Evolutionary conservation across 1,140 invertebrate species (phyloP), one percentile per base, ranked within the genome.

Genomic region (Meloidogyne floridensis): DNA sequence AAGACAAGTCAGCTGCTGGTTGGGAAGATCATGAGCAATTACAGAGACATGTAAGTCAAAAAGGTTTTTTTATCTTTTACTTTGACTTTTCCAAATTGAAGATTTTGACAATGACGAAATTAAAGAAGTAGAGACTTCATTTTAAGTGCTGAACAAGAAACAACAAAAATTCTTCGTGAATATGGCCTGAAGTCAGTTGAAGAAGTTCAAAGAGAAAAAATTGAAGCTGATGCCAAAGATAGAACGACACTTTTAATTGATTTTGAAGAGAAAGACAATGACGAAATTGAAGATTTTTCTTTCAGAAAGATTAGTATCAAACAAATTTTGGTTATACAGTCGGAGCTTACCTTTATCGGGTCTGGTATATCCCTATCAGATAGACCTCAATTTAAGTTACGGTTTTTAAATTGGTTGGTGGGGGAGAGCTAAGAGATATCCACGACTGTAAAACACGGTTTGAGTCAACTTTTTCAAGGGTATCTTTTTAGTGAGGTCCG

Each of bases 1-100:
- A 84, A 71, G 88, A 88, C 74, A 91, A 91, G 81, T 89, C 89
- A 32, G 94, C 95, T 2, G 91, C 94, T 10, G 94, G 94, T 77
- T 96, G 94, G 94, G 94, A 95, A 88, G 94, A 95, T 90, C 91
- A 93, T 65, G 94, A 94, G 90, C 93, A 90, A 82, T 56, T 91
- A 5, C 80, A 81, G 8, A 87, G 90, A 82, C 91, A 92, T 80
- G 91, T 90, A 79, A 91, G 90, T 78, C 91, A 92, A 82, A 91
- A 82, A 88, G 86, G 87, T 81, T n/a, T 73, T 13, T 81, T 18
- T 54, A 32, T 43, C 15, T 20, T 53, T 32, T 32, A 32, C 11
- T 11, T 6, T 70, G 47, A 47, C 47, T 47, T 47, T 47, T 8
- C 7, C 47, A 47, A 47, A 47, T 47, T 8, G 32, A 32, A 32